Conservation (phyloP, 2,797 vertebrate genomes). For the Kryptolebias ocellatus region DNA sequence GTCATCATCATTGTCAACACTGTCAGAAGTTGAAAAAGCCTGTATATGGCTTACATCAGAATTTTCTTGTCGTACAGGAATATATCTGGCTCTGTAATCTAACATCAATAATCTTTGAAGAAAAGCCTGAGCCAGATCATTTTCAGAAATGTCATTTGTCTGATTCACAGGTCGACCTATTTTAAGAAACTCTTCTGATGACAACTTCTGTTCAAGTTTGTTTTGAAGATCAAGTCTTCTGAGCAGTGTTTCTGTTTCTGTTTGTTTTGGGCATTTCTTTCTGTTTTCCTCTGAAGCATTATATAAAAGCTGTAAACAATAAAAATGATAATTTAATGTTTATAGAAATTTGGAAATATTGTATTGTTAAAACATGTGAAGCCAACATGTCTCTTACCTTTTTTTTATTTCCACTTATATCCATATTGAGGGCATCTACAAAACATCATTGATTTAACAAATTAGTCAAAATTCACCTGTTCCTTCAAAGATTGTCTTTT, state of each 20-base stretch:
- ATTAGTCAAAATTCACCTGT: no score
- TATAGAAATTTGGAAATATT: no score
- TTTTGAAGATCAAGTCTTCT: slow-evolving; percentile 37
- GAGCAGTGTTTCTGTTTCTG: slow-evolving; percentile 13
- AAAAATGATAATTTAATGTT: background rate
- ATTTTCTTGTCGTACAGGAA: slow-evolving; percentile 39
- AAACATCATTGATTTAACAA: background rate
- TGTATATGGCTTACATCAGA: background rate
- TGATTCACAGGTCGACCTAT: slow-evolving; percentile 30
- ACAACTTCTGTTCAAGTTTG: slow-evolving; percentile 29
- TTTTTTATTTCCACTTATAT: background rate
- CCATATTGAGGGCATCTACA: background rate
- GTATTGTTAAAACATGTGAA: background rate
- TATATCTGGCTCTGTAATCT: slow-evolving; percentile 72
- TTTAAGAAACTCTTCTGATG: slow-evolving; percentile 45
- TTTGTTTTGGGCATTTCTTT: background rate
- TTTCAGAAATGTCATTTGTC: slow-evolving; percentile 9
- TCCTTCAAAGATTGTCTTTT: no score
- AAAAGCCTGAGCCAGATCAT: slow-evolving; percentile 41
- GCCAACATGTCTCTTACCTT: slow-evolving; percentile 1
- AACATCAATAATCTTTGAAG: slow-evolving; percentile 72
- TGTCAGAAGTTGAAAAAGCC: background rate
- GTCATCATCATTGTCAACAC: background rate
- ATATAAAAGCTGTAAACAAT: background rate
- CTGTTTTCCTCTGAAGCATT: background rate